These are phyloP conservation scores for Alethe castanea DNA, from an alignment of 2,113 vertebrate genomes.

Conservation along the genomic window DNA sequence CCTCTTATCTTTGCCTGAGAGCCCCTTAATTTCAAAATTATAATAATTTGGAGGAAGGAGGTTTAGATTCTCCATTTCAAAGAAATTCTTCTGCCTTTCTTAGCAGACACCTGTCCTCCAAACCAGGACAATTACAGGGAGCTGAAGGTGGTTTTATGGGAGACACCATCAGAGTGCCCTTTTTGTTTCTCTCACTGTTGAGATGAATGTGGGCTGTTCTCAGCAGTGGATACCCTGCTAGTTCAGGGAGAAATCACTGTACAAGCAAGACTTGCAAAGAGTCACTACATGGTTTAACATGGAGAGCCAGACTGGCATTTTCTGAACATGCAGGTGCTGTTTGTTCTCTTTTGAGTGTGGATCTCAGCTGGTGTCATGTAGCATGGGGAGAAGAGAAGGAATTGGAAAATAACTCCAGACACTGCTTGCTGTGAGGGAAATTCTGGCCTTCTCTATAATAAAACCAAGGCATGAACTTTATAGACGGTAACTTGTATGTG, in stretches of 20 bases:
- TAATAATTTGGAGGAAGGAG: too few relatives aligned
- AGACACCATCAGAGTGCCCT: background rate
- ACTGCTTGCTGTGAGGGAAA: background rate
- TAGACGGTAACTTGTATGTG: background rate
- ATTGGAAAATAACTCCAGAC: background rate
- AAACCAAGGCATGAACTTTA: background rate
- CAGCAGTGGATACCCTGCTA: background rate
- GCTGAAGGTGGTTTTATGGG: background rate
- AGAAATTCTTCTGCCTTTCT: too few relatives aligned
- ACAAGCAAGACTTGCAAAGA: background rate
- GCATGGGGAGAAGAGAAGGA: background rate
- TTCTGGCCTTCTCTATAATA: background rate
- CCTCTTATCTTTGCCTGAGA: too few relatives aligned
- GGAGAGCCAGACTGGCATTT: background rate
- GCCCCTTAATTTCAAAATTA: too few relatives aligned
- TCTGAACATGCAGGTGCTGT: background rate
- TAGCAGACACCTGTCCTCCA: too few relatives aligned
- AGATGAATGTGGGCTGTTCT: background rate
- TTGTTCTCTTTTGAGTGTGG: background rate
- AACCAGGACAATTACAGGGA: background rate
- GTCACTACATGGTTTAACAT: background rate
- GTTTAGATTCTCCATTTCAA: too few relatives aligned
- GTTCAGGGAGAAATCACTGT: background rate
- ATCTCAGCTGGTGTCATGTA: background rate
- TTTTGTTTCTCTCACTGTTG: background rate